Base-by-base conservation (phyloP, 2,797 vertebrate species). In the Lepilemur ruficaudatus region DNA sequence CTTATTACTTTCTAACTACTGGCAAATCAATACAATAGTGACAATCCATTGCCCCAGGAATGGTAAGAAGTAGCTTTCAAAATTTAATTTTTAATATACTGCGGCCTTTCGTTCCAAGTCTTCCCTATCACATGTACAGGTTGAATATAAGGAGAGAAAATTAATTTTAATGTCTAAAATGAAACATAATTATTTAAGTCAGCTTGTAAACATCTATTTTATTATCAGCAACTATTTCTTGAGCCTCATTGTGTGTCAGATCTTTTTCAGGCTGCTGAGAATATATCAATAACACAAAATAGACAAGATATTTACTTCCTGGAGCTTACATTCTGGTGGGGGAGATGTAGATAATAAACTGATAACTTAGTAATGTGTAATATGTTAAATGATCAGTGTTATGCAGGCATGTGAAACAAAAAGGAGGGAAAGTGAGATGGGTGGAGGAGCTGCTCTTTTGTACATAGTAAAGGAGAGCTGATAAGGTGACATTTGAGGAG, bases 101-200 rank as follows among this genome's bases (percentile, higher is more conserved):
- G 12, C 20, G 15, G 13, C 69, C 28, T 94, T 97, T 90, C 22
- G 87, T 92, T 84, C 18, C 14, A 38, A 23, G 32, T 83, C 15
- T 86, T 73, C 13, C 30, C 20, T 93, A 1, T 94, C 17, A 91
- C 7, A 32, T 83, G 41, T 18, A 83, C 18, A 79, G 50, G 23
- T 93, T 91, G 32, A 57, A 32, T 95, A n/a, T 48, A 83, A 72
- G 28, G 35, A 90, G 61, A 30, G 11, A 9, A 79, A 79, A 79
- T 83, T 91, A 86, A 92, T 95, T 92, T 97, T 85, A 83, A 13
- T 93, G 43, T 83, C 13, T 35, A 48, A 87, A 83, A 59, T 70
- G 79, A 96, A 96, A 48, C 8, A 79, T 76, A 94, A 12, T 96
- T 79, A 81, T 52, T 75, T 43, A 94, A 81, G 20, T 95, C 72